Evolutionary conservation across 92 coral and sea anemone genomes (phyloP), one percentile per base, ranked within the genome.

Genomic region (Micromussa lordhowensis): DNA sequence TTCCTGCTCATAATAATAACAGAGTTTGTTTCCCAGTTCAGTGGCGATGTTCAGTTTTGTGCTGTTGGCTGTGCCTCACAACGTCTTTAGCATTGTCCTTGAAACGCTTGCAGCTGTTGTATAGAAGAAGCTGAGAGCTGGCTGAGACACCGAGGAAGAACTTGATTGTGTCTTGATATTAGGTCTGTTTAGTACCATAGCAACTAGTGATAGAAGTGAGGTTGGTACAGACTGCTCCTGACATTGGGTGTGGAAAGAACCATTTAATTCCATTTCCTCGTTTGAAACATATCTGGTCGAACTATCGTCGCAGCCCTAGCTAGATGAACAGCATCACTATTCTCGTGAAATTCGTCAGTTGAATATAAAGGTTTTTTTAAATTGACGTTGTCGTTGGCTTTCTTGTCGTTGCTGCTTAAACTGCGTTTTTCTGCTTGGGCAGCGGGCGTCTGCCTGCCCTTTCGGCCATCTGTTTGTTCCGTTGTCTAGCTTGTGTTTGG

Each of bases 11-110:
- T 86, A 77, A 76, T 77, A 44, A 78, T 34, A 38, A 59, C 83
- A 77, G 44, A 77, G 28, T 68, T 87, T 91, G 70, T 81, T 55
- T 12, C 90, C 91, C 86, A 91, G 74, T 26, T 91, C 87, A 88
- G 92, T 78, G 53, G 91, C 88, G 83, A 91, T 91, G 72, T 77
- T 91, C 21, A 91, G 92, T 85, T 83, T 83, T 57, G 24, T 77
- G 69, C 29, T 55, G 80, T 73, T 63, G 73, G 32, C 66, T 85
- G 87, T 82, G 90, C 68, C 90, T 68, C 17, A 79, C 71, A 66
- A 51, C 63, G 32, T 79, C 78, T 76, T 38, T 71, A 32, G n/a
- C 49, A 32, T 75, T 57, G 55, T 57, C 32, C 88, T 55, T 72
- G 55, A 6, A 15, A 44, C 77, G 77, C 82, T 31, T 82, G 28